These are phyloP conservation scores for Gymnobelideus leadbeateri DNA, from an alignment of 2,113 vertebrate species.

Conservation along the genomic window DNA sequence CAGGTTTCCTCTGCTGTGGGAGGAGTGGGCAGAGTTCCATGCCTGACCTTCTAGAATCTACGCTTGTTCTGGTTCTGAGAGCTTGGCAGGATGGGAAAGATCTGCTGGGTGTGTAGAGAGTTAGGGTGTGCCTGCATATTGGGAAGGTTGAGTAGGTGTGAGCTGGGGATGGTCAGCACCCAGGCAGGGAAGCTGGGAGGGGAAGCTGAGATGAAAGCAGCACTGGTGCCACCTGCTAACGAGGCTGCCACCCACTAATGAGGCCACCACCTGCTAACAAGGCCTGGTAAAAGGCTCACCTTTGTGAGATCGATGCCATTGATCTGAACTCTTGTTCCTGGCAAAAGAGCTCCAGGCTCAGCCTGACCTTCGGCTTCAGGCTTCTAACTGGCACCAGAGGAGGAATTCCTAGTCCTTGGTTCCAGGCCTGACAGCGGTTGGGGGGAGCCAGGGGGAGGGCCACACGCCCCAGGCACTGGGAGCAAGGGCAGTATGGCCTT, in stretches of 20 bases:
- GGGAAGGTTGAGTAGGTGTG: background rate
- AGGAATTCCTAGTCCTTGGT: background rate
- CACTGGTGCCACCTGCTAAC: background rate
- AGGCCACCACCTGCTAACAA: background rate
- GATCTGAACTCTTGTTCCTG: conserved; percentile 1
- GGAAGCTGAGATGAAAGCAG: too few species aligned
- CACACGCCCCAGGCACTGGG: background rate
- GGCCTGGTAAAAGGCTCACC: background rate
- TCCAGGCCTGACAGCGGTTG: background rate
- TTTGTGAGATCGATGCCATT: background rate
- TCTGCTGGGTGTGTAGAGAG: background rate
- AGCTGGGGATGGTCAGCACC: background rate
- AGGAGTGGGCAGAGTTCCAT: background rate
- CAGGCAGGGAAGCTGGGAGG: too few species aligned
- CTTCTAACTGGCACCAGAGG: background rate
- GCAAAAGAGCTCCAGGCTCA: background rate
- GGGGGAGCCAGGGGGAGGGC: background rate
- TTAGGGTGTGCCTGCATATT: background rate
- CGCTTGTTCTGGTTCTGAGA: background rate
- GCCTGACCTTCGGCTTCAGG: background rate
- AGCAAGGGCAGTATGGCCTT: background rate
- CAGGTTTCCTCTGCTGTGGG: background rate
- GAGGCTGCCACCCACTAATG: background rate
- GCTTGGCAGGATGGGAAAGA: background rate
- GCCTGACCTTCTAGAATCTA: background rate